phyloP scores from a whole-genome alignment of 2,797 vertebrate species.

The Hippopotamyrus pictus region DNA sequence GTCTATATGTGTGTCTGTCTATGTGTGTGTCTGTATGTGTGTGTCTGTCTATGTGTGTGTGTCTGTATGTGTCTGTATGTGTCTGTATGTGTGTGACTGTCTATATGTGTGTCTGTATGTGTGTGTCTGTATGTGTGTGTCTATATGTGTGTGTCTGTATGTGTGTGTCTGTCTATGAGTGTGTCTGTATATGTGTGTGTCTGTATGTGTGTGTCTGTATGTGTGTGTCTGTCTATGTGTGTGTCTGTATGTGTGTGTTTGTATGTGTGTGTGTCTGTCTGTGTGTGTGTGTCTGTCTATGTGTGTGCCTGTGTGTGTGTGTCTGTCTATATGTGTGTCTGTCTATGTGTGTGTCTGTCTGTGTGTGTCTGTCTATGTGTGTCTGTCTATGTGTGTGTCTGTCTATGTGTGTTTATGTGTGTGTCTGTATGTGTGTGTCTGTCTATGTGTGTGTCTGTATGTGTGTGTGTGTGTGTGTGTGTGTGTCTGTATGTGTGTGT shows the following conservation, averaged over 20 bases:
- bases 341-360: too few relatives aligned
- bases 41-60: too few relatives aligned
- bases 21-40: neutral
- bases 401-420: too few relatives aligned
- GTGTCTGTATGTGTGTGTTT: neutral
- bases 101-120: neutral
- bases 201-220: neutral
- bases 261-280: too few relatives aligned
- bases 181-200: neutral
- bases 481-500: neutral
- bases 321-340: too few relatives aligned
- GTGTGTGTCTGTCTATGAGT: neutral
- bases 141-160: neutral
- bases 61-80: too few relatives aligned
- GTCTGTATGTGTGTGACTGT: too few relatives aligned
- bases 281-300: too few relatives aligned
- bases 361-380: too few relatives aligned
- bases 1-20: accelerated
- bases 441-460: too few relatives aligned
- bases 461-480: neutral
- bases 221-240: neutral
- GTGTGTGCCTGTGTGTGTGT: too few relatives aligned
- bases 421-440: neutral
- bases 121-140: neutral
- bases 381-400: too few relatives aligned